Evolutionary conservation across 2,113 vertebrate genomes (phyloP), one percentile per base, ranked within the genome.

Genomic region (Lepisosteus osseus): DNA sequence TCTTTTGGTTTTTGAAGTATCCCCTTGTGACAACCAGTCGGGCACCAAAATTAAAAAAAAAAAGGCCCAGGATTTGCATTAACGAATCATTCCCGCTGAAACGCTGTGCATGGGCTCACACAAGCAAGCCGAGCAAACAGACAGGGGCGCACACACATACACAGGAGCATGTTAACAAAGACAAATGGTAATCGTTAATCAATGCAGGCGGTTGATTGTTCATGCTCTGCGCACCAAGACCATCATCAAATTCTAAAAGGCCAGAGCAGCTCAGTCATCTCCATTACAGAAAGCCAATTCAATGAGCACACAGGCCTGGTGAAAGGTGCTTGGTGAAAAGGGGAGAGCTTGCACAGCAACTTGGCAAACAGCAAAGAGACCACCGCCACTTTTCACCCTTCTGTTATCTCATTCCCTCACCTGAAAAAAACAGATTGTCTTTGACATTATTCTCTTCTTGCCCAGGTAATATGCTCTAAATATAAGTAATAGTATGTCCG

Each of bases 111-210:
- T 54, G 42, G 57, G 7, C 7, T 0, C 43, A 61, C 2, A 3
- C 65, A 57, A 40, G 17, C n/a, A 68, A 8, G 45, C 43, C 17
- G 61, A 14, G 43, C 9, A 45, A 14, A 62, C 40, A 41, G 15
- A 14, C 54, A 7, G 7, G 43, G 4, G 6, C 43, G 6, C n/a
- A 9, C 14, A 43, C 64, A 12, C 64, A 65, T 12, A 59, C 56
- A 64, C 62, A 64, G 8, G 5, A 54, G 13, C 68, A 67, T 8
- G 15, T 61, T 74, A 59, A 67, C 75, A 67, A 69, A 61, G 68
- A 61, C 67, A 67, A 57, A 74, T 65, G 29, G 69, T 54, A 68
- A 77, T 45, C 65, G 68, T 71, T 71, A 76, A 79, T 69, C 70
- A 73, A 72, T 71, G 71, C 54, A 42, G 14, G 62, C n/a, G 4